Conservation (phyloP, 2,113 vertebrate species). For the Epinephelus fuscoguttatus region DNA sequence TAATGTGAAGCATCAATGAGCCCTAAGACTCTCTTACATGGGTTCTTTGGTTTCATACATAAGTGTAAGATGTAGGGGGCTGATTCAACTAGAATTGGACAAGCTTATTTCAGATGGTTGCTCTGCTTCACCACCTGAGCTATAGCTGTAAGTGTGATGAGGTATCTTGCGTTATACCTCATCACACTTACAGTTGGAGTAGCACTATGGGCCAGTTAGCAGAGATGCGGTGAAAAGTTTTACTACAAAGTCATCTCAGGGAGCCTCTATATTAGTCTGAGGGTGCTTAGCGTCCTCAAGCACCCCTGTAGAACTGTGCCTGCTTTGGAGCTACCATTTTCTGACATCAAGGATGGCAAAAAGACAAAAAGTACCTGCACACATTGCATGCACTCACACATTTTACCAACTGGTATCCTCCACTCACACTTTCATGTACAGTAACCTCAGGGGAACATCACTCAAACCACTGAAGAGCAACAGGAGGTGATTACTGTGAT, state of each 20-base stretch:
- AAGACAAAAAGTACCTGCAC: conserved; percentile 32
- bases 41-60: neutral
- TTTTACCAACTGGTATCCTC: conserved; percentile 15
- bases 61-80: neutral
- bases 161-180: neutral
- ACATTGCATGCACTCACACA: conserved; percentile 31
- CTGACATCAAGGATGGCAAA: conserved; percentile 19
- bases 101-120: neutral
- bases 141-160: neutral
- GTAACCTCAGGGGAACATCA: conserved; percentile 61
- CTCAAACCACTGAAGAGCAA: conserved; percentile 69
- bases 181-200: neutral
- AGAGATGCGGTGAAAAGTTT: conserved; percentile 1
- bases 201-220: neutral
- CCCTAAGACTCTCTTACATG: neutral
- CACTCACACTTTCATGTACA: conserved; percentile 41
- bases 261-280: conserved; percentile 16
- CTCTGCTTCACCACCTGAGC: neutral
- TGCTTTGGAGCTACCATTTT: conserved; percentile 33
- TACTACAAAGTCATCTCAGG: conserved; percentile 8
- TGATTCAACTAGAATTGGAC: neutral
- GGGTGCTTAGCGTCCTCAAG: conserved; percentile 29
- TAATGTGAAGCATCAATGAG: too few species aligned
- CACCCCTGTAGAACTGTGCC: conserved; percentile 2
- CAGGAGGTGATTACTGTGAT: conserved; percentile 69